Conservation (phyloP, 2,113 vertebrate genomes). For the Dasyurus viverrinus region DNA sequence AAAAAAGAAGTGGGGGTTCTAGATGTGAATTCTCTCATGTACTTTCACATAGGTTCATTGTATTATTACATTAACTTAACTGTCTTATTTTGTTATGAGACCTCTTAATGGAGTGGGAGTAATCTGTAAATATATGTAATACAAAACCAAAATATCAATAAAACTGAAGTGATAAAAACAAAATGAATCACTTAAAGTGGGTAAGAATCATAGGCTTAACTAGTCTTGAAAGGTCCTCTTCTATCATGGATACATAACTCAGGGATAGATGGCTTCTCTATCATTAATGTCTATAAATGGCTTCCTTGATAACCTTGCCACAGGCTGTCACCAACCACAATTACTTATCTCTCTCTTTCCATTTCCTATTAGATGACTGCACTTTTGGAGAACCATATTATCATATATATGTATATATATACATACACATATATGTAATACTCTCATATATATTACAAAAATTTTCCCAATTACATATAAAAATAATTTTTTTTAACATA, state of each 20-base stretch:
- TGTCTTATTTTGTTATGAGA: neutral
- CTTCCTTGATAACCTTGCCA: neutral
- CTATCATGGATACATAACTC: neutral
- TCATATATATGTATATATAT: too few relatives aligned
- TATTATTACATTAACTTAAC: neutral
- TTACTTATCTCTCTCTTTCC: neutral
- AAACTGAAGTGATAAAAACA: neutral
- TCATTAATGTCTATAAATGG: neutral
- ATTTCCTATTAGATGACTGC: neutral
- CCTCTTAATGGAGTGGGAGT: neutral
- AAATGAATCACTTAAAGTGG: neutral
- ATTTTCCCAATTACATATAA: too few relatives aligned
- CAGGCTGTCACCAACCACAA: neutral
- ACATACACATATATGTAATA: too few relatives aligned
- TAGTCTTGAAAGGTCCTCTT: neutral
- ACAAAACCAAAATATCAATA: neutral
- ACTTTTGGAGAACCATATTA: neutral
- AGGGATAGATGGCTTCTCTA: neutral
- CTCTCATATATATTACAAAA: too few relatives aligned
- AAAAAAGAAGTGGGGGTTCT: neutral
- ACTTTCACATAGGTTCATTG: neutral
- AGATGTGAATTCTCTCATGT: neutral
- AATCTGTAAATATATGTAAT: neutral
- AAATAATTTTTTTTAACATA: too few relatives aligned
- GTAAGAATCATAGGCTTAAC: neutral